phyloP scores from a whole-genome alignment of 1,140 invertebrate species.

The Heliconius nattereri region DNA sequence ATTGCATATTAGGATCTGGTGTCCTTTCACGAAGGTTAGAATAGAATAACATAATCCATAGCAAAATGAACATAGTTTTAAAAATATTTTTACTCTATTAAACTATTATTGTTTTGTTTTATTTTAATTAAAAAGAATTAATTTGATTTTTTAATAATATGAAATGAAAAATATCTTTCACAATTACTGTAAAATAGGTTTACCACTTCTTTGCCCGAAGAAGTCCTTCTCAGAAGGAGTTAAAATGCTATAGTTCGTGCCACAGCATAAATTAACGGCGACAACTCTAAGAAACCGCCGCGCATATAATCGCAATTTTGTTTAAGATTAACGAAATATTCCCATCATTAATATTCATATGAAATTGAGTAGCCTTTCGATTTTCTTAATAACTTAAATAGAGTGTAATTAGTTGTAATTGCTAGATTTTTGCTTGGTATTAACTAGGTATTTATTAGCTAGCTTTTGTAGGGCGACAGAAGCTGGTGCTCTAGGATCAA shows the following conservation, averaged over 20 bases:
- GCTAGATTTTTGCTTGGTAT: background rate
- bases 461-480: no score
- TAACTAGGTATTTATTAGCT: background rate
- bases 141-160: no score
- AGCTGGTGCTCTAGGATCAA: no score
- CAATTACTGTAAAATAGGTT: background rate
- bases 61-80: no score
- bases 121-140: no score
- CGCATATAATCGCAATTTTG: constrained; percentile 76
- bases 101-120: no score
- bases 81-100: no score
- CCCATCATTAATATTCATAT: constrained; percentile 68
- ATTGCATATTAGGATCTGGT: no score
- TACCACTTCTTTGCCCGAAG: constrained; percentile 25
- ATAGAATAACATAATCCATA: no score
- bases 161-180: no score
- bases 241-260: constrained; percentile 80
- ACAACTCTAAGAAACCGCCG: constrained; percentile 69
- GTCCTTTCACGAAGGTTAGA: no score
- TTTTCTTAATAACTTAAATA: background rate
- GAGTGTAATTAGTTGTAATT: background rate
- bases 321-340: constrained; percentile 76
- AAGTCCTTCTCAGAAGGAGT: constrained; percentile 72
- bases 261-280: constrained; percentile 74
- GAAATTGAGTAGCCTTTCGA: constrained; percentile 44